These are phyloP conservation scores for Antrozous pallidus DNA, from an alignment of 2,797 vertebrate genomes.

Conservation along the genomic window DNA sequence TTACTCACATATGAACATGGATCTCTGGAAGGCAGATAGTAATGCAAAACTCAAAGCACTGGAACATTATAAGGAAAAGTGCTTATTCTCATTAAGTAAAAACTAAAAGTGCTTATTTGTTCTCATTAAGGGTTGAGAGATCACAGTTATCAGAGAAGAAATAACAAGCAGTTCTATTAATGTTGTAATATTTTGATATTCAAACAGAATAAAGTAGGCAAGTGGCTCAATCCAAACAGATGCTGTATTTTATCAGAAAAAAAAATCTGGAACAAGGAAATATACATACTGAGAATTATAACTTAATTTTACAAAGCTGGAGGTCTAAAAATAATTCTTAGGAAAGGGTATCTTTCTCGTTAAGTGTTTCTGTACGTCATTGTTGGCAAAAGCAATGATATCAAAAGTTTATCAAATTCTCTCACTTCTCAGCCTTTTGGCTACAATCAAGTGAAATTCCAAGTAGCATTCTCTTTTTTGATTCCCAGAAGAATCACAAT, in stretches of 20 bases:
- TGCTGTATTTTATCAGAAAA: background rate
- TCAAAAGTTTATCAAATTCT: background rate
- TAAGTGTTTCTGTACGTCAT: background rate
- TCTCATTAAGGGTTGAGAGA: slow-evolving; percentile 15
- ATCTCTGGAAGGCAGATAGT: background rate
- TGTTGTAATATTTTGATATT: slow-evolving; percentile 10
- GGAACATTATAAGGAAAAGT: background rate
- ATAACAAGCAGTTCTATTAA: background rate
- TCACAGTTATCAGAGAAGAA: slow-evolving; percentile 9
- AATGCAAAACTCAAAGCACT: background rate
- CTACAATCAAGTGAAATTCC: background rate
- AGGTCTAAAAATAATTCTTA: background rate
- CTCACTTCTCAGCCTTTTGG: background rate
- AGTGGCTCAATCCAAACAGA: background rate
- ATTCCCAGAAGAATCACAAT: background rate
- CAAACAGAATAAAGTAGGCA: background rate
- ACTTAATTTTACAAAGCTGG: background rate
- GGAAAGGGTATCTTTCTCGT: background rate
- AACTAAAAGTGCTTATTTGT: background rate
- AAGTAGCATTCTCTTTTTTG: background rate
- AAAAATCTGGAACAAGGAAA: background rate
- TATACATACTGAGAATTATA: background rate
- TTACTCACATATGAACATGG: background rate
- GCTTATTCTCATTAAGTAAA: background rate
- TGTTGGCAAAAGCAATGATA: background rate